Evolutionary conservation across 2,797 vertebrate species (phyloP).

Genomic region (Erethizon dorsatum): DNA sequence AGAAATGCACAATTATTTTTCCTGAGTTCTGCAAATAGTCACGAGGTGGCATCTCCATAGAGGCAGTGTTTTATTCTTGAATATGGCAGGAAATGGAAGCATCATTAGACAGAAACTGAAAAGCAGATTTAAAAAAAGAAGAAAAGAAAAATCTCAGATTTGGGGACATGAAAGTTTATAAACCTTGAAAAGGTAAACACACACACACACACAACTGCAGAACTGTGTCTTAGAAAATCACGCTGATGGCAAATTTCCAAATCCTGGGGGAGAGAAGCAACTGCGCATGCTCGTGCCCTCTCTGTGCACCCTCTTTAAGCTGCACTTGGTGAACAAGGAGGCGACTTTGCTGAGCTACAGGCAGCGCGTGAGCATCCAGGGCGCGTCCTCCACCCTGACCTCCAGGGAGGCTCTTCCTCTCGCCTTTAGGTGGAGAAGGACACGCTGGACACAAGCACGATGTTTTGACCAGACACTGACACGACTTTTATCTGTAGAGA

Average conservation of each 20-base stretch:
- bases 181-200: neutral
- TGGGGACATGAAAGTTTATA: neutral
- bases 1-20: neutral
- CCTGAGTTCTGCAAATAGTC: neutral
- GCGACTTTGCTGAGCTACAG: neutral
- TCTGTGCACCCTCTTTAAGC: constrained; percentile 12
- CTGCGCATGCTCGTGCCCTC: neutral
- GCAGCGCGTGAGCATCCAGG: neutral
- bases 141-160: neutral
- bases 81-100: neutral
- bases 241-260: neutral
- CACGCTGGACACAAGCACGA: neutral
- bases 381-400: neutral
- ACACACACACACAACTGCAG: too few species aligned
- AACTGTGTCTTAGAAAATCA: constrained; percentile 27
- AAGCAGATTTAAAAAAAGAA: neutral
- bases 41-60: neutral
- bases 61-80: neutral
- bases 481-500: neutral
- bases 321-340: neutral
- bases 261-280: neutral
- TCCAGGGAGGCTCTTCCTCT: neutral
- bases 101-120: neutral
- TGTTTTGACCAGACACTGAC: rapidly evolving
- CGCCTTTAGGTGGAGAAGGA: neutral